Base-by-base conservation (phyloP, 2,113 vertebrate genomes). In the Sinocyclocheilus rhinocerous region DNA sequence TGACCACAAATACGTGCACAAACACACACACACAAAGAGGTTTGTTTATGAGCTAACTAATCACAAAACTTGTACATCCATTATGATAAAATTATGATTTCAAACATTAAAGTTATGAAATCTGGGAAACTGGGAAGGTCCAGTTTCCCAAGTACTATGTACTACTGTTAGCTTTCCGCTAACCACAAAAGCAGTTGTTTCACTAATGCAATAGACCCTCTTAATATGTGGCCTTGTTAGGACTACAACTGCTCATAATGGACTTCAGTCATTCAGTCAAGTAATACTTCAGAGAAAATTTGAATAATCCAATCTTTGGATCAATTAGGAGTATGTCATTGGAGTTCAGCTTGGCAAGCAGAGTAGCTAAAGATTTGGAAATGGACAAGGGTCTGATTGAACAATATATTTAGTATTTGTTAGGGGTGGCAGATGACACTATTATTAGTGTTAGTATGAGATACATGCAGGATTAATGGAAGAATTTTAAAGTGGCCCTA, bases 21-120 rank as follows among this genome's bases (percentile, higher is more conserved):
- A 36, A 48, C 45, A 83, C 63, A 84, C 75, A 84, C 80, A 86
- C 83, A 72, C 29, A 36, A 33, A 70, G 24, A 73, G 85, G 85
- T 65, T 39, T 75, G 33, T 83, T 86, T 82, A 86, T 61, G 22
- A 80, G 83, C 61, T 75, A 42, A 57, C 9, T 3, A 3, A 50
- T 18, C 16, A 42, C 36, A 67, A 84, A 70, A 69, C 77, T 9
- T 79, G 6, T 22, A 73, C 20, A 42, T 45, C 36, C 20, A 48
- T 48, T 48, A 18, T 73, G 4, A 69, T 69, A 9, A 69, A 33
- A 69, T 48, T 12, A 0, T 69, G 26, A 69, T 10, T 69, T 36
- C 16, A 36, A 20, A 36, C 2, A 67, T 67, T 29, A 29, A 67
- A 69, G 18, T 36, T 0, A 18, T 69, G 3, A 69, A 36, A 69